phyloP scores from a whole-genome alignment of 2,113 vertebrate species.

The Chloropsis cyanopogon region DNA sequence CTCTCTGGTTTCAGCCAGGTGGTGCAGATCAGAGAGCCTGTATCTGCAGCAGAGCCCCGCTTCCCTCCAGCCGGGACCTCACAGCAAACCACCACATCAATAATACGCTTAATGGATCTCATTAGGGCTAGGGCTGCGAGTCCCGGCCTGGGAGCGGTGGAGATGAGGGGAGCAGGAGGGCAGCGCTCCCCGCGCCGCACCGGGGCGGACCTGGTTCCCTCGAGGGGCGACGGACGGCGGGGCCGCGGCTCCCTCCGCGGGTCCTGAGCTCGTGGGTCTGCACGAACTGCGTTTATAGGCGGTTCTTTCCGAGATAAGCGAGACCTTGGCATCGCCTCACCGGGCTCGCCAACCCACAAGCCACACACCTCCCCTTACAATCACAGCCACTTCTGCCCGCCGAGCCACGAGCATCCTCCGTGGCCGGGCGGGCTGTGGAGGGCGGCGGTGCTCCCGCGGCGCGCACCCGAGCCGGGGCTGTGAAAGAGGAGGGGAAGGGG shows the following conservation, averaged over 20 bases:
- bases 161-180: neutral
- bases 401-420: neutral
- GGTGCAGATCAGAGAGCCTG: conserved; percentile 63
- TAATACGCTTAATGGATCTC: conserved; percentile 66
- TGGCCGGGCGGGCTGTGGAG: neutral
- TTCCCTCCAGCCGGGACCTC: conserved; percentile 63
- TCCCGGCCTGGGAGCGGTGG: neutral
- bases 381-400: neutral
- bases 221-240: neutral
- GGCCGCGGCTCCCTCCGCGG: neutral
- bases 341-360: neutral
- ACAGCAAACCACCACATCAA: conserved; percentile 63
- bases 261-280: neutral
- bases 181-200: neutral
- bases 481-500: neutral
- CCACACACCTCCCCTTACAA: too few relatives aligned
- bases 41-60: conserved; percentile 52
- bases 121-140: conserved; percentile 30
- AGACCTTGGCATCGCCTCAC: neutral
- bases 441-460: neutral
- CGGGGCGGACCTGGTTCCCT: neutral
- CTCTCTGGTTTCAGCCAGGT: conserved; percentile 73
- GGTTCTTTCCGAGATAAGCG: neutral
- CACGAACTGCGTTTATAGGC: fast-evolving
- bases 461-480: neutral